These are phyloP conservation scores for Cotesia glomerata DNA, from an alignment of 1,140 invertebrate genomes.

Conservation along the genomic window DNA sequence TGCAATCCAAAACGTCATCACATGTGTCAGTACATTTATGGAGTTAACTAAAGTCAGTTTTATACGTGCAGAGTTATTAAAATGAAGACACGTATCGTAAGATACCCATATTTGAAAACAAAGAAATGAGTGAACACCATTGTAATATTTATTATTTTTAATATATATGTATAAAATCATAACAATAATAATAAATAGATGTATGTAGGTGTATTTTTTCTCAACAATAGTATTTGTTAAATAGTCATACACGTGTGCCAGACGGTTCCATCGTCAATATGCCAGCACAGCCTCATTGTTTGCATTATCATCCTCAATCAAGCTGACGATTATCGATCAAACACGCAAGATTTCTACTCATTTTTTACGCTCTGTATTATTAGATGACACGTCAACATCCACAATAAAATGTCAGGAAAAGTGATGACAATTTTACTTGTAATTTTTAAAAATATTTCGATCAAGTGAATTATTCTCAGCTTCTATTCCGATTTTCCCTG, in stretches of 20 bases:
- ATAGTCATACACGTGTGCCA: not conserved
- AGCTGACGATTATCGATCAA: slow-evolving; percentile 14
- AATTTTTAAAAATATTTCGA: not conserved
- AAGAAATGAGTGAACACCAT: not conserved
- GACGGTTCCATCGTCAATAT: not conserved
- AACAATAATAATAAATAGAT: too few species aligned
- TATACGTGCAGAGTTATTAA: not conserved
- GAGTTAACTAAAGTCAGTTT: not conserved
- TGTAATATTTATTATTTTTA: not conserved
- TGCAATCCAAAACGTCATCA: too few species aligned
- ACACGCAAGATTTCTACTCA: slow-evolving; percentile 7
- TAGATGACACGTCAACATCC: not conserved
- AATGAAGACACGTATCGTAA: not conserved
- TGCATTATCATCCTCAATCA: slow-evolving; percentile 5
- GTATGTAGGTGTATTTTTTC: too few species aligned
- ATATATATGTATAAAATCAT: too few species aligned
- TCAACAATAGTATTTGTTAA: too few species aligned
- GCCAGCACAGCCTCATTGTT: not conserved
- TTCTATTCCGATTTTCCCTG: slow-evolving; percentile 13
- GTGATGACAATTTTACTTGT: too few species aligned
- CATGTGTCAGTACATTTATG: too few species aligned
- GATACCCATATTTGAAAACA: not conserved
- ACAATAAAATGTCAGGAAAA: too few species aligned
- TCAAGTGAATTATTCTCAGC: slow-evolving; percentile 2
- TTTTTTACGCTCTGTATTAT: not conserved